Evolutionary conservation across 2,113 vertebrate species (phyloP).

Genomic region (Proteles cristata): DNA sequence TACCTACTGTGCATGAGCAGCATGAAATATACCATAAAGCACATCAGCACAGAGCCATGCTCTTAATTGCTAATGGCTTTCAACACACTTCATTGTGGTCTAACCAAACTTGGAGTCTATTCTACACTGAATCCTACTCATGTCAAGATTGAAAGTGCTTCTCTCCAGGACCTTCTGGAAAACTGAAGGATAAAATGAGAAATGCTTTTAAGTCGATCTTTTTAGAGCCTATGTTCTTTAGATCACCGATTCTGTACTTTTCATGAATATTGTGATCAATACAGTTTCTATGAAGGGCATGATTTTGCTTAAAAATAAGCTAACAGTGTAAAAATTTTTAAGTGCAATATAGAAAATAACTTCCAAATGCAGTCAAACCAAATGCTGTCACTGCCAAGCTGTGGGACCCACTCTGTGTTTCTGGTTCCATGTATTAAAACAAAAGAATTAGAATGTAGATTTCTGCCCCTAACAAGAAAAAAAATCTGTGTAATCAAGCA

Average conservation of each 20-base stretch:
- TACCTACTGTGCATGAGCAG: conserved; percentile 73
- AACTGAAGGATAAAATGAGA: background rate
- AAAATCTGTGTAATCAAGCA: background rate
- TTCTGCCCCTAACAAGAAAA: background rate
- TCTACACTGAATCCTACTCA: background rate
- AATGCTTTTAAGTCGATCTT: conserved; percentile 27
- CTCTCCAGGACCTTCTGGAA: background rate
- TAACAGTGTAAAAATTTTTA: background rate
- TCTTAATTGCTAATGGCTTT: conserved; percentile 81
- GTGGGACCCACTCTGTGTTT: background rate
- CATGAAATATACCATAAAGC: conserved; percentile 78
- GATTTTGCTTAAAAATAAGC: conserved; percentile 27
- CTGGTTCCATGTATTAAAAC: conserved; percentile 14
- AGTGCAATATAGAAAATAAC: background rate
- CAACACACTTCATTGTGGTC: conserved; percentile 75
- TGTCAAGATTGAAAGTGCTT: conserved; percentile 45
- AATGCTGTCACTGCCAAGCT: background rate
- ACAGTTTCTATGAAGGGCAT: background rate
- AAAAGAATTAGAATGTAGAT: background rate
- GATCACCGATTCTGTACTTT: conserved; percentile 35
- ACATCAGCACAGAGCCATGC: conserved; percentile 67
- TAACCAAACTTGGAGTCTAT: conserved; percentile 59
- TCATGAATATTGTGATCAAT: background rate
- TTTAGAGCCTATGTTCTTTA: conserved; percentile 36
- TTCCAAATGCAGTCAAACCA: background rate